These are phyloP conservation scores for Lagopus leucura DNA, from an alignment of 2,113 vertebrate genomes.

Conservation along the genomic window DNA sequence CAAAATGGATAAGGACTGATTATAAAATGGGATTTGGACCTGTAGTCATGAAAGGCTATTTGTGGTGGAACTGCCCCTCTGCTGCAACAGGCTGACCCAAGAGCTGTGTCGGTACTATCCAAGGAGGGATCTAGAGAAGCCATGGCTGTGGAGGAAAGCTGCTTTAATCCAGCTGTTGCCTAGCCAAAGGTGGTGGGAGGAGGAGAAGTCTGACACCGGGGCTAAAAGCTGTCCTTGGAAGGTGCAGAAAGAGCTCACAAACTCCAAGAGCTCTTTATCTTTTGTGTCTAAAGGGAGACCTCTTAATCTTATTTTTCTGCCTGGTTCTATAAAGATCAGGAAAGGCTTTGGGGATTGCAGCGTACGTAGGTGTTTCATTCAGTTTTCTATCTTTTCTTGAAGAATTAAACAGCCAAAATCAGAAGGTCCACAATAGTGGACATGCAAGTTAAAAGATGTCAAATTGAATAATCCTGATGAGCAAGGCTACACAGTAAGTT, in stretches of 20 bases:
- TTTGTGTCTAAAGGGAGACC: background rate
- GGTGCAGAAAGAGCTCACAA: background rate
- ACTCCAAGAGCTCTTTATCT: background rate
- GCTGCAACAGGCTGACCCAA: accelerated
- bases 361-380: background rate
- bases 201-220: background rate
- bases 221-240: background rate
- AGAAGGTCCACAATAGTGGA: background rate
- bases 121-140: too few relatives aligned
- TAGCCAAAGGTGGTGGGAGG: accelerated
- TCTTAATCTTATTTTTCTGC: background rate
- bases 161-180: background rate
- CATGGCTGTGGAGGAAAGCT: background rate
- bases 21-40: background rate
- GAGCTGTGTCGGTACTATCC: background rate
- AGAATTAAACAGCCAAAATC: background rate
- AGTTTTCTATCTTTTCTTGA: background rate
- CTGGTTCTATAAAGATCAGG: background rate
- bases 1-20: background rate
- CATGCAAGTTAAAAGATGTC: background rate
- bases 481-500: background rate
- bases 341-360: background rate
- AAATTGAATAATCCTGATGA: background rate
- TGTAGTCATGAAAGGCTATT: background rate
- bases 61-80: background rate